phyloP scores from a whole-genome alignment of 2,797 vertebrate species.

The Phoebastria nigripes region DNA sequence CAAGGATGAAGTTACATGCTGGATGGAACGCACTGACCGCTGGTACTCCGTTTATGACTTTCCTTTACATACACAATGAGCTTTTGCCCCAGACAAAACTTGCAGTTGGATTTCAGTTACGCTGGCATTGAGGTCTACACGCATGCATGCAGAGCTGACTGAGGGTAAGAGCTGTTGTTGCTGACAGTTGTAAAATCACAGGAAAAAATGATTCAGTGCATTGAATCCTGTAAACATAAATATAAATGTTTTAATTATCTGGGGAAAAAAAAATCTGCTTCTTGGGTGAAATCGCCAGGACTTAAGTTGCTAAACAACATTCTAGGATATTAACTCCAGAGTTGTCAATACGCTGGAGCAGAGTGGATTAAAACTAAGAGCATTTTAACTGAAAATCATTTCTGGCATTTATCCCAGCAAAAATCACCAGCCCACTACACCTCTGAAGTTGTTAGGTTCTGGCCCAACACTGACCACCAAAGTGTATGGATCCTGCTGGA shows the following conservation, averaged over 20 bases:
- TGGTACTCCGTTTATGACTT: background rate
- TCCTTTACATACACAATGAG: background rate
- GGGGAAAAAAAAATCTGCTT: background rate
- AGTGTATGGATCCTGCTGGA: background rate
- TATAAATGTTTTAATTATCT: background rate
- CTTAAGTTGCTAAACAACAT: background rate
- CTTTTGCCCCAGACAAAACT: background rate
- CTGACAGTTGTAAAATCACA: background rate
- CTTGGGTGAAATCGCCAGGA: background rate
- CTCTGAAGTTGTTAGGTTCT: background rate
- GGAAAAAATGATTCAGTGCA: background rate
- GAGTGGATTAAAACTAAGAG: background rate
- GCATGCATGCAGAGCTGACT: fast-evolving
- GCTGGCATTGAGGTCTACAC: fast-evolving
- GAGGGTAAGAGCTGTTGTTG: background rate
- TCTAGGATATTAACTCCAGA: background rate
- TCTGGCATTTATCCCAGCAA: background rate
- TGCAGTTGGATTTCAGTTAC: background rate
- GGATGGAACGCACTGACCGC: background rate
- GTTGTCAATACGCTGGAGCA: background rate
- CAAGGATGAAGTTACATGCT: background rate
- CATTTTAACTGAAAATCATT: background rate
- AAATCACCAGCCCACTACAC: background rate
- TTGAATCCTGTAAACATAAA: background rate
- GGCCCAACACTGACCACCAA: background rate